Evolutionary conservation across 2,113 vertebrate genomes (phyloP).

Genomic region (Triplophysa siluroides): DNA sequence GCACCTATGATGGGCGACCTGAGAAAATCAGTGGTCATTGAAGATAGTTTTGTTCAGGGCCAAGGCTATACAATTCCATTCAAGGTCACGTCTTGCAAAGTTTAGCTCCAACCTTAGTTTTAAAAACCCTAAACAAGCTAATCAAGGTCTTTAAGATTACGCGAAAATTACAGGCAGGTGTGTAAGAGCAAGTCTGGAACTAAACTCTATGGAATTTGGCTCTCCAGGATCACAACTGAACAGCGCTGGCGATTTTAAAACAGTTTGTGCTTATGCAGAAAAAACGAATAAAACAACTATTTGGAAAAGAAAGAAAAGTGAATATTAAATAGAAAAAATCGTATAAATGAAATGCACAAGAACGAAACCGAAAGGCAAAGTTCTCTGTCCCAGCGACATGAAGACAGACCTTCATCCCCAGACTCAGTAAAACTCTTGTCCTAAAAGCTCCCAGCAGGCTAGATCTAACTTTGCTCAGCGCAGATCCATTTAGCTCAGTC

Average conservation of each 20-base stretch:
- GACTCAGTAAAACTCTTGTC: slow-evolving; percentile 46
- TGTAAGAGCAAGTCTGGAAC: too few species aligned
- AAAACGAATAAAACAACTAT: background rate
- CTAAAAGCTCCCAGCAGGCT: slow-evolving; percentile 70
- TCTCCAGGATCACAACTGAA: too few species aligned
- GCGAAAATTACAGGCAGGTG: too few species aligned
- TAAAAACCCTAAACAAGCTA: too few species aligned
- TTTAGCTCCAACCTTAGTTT: too few species aligned
- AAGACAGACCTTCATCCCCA: slow-evolving; percentile 77
- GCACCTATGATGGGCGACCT: background rate
- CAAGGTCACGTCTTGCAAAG: too few species aligned
- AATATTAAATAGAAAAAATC: background rate
- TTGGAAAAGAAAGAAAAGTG: background rate
- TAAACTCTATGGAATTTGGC: too few species aligned
- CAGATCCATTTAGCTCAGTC: slow-evolving; percentile 79
- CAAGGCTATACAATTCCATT: background rate
- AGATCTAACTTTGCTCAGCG: slow-evolving; percentile 51
- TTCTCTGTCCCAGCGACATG: slow-evolving; percentile 64
- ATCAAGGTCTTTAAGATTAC: too few species aligned
- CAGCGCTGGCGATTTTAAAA: too few species aligned
- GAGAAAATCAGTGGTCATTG: background rate
- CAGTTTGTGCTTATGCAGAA: background rate
- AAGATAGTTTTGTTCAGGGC: background rate
- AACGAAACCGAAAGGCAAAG: slow-evolving; percentile 57
- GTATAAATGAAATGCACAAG: slow-evolving; percentile 1